phyloP scores from a whole-genome alignment of 2,888 invertebrate species.

The Epistrophe grossulariae region DNA sequence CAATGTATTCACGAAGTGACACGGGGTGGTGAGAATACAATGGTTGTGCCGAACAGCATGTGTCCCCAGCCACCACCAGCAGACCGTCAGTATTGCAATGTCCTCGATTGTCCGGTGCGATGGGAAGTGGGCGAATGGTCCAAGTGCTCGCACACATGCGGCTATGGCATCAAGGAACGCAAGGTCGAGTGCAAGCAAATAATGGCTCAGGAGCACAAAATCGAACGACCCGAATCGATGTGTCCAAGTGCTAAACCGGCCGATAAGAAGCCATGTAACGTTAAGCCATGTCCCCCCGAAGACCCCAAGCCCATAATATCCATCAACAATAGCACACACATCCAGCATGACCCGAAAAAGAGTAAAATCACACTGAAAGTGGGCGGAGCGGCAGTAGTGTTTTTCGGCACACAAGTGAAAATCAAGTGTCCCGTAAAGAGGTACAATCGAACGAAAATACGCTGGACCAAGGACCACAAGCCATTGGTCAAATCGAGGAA shows the following conservation, averaged over 20 bases:
- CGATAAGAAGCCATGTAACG: constrained; percentile 93
- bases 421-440: constrained; percentile 96
- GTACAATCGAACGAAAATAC: constrained; percentile 91
- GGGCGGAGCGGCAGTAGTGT: constrained; percentile 95
- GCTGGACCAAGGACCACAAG: constrained; percentile 95
- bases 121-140: constrained; percentile 96
- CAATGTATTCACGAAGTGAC: constrained; percentile 88
- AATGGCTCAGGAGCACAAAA: constrained; percentile 96
- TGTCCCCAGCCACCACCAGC: constrained; percentile 95
- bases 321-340: constrained; percentile 91
- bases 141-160: constrained; percentile 96
- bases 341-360: constrained; percentile 92
- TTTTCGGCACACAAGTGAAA: constrained; percentile 95
- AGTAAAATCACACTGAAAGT: constrained; percentile 93
- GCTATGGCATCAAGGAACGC: constrained; percentile 94
- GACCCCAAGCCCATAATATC: constrained; percentile 90
- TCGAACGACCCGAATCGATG: constrained; percentile 90
- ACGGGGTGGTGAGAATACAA: constrained; percentile 93
- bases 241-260: constrained; percentile 91
- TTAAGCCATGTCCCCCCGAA: constrained; percentile 90
- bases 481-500: constrained; percentile 91
- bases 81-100: constrained; percentile 95
- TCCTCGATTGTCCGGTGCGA: constrained; percentile 94
- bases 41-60: constrained; percentile 96
- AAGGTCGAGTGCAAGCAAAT: constrained; percentile 94